These are phyloP conservation scores for Mastomys coucha DNA, from an alignment of 2,113 vertebrate genomes.

Conservation along the genomic window DNA sequence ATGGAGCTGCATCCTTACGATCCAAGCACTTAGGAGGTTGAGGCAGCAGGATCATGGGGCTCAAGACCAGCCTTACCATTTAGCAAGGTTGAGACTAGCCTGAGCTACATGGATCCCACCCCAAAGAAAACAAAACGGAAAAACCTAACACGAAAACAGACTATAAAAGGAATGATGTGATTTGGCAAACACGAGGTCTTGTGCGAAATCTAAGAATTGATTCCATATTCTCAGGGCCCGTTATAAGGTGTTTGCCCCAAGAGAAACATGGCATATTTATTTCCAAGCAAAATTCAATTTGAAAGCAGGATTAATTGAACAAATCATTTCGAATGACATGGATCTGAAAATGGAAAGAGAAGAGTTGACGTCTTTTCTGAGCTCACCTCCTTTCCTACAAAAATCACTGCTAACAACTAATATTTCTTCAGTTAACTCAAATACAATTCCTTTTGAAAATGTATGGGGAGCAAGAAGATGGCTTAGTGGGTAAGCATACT, in stretches of 20 bases:
- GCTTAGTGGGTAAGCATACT: no score
- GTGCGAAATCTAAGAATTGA: conserved; percentile 34
- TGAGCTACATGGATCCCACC: not conserved
- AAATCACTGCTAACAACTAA: not conserved
- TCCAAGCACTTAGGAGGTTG: not conserved
- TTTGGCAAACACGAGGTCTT: not conserved
- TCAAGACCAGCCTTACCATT: not conserved
- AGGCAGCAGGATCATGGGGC: not conserved
- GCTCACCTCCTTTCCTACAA: not conserved
- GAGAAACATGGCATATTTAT: conserved; percentile 61
- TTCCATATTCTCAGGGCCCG: conserved; percentile 56
- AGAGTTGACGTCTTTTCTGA: conserved; percentile 40
- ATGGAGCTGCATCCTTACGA: no score
- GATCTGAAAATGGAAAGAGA: conserved; percentile 56
- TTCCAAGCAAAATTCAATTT: conserved; percentile 68
- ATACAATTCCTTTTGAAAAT: conserved; percentile 25
- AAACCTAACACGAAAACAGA: not conserved
- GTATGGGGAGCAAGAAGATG: not conserved
- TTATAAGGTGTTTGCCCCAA: conserved; percentile 60
- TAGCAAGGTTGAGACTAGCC: not conserved
- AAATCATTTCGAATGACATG: conserved; percentile 66
- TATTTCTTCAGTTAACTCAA: conserved; percentile 52
- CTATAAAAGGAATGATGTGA: not conserved
- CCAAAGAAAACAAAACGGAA: not conserved
- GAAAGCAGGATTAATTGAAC: conserved; percentile 74